Evolutionary conservation across 2,888 invertebrate species (phyloP), one percentile per base, ranked within the genome.

Genomic region (Drosophila tanythrix): DNA sequence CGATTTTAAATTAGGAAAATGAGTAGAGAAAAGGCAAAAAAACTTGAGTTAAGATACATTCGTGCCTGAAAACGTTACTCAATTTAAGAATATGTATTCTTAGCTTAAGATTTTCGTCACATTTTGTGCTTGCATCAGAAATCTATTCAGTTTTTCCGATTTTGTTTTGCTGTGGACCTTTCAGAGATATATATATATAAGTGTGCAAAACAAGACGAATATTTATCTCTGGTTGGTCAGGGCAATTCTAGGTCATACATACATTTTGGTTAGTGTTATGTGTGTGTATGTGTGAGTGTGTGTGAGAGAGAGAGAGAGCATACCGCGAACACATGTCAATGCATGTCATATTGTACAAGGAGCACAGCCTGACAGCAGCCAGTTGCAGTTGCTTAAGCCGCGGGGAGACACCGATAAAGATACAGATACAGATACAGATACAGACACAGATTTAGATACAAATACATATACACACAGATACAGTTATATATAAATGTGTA

Each of bases 311-410:
- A n/a, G 43, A 55, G 31, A 48, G 27, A n/a, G 27, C 27, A 29
- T 25, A 58, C 68, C 65, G 56, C 70, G 21, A 27, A 38, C 38
- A 71, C 72, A 78, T 74, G 70, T 81, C 71, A 72, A 70, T 77
- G 68, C 81, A 81, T 57, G 68, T 70, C 81, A 81, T 57, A 70
- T 70, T 81, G 76, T 67, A 81, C 63, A 48, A 68, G 61, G n/a
- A 55, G 55, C 51, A 29, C 67, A 46, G 7, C 56, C 65, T 69
- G 83, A 74, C 78, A 81, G 69, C 68, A 77, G 74, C 48, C 81
- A 76, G 76, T 53, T 79, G 71, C 74, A 81, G 72, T 55, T 31
- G 55, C 36, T 27, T 21, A 35, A 63, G 70, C 58, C 59, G 70
- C 78, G 80, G 13, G 5, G 18, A 57, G 57, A 29, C 29, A 40